These are phyloP conservation scores for Atrichornis clamosus DNA, from an alignment of 2,113 vertebrate genomes.

Conservation along the genomic window DNA sequence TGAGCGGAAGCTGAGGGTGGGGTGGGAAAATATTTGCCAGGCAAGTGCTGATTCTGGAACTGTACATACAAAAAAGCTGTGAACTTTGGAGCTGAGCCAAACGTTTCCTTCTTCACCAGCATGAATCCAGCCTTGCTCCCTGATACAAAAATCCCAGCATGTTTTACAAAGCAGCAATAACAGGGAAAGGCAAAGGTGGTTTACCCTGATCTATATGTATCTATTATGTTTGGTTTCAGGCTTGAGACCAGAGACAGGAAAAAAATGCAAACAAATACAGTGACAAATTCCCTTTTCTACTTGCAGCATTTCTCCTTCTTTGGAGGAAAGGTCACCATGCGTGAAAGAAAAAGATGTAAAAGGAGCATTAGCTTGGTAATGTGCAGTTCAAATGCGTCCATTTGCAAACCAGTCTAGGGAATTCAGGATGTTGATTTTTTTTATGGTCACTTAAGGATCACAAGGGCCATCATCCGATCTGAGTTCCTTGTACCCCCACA, in stretches of 20 bases:
- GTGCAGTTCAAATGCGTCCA: background rate
- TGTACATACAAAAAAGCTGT: constrained; percentile 25
- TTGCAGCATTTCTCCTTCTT: background rate
- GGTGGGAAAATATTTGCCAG: constrained; percentile 38
- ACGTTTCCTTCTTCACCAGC: background rate
- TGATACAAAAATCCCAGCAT: background rate
- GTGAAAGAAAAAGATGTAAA: background rate
- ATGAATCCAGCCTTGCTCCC: constrained; percentile 39
- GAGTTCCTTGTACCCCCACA: background rate
- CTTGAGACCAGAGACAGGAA: background rate
- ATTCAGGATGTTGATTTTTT: background rate
- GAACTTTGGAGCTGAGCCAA: constrained; percentile 33
- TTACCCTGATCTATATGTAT: background rate
- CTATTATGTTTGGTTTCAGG: background rate
- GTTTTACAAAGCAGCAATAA: background rate
- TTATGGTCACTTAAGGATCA: background rate
- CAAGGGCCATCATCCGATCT: background rate
- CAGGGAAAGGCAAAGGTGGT: background rate
- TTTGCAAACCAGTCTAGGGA: constrained; percentile 6
- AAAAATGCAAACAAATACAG: background rate
- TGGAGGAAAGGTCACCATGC: background rate
- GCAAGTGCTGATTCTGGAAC: constrained; percentile 57
- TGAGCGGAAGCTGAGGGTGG: background rate
- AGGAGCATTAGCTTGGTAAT: background rate
- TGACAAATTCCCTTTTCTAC: background rate